Evolutionary conservation across 2,113 vertebrate species (phyloP).

Genomic region (Anser brachyrhynchus): DNA sequence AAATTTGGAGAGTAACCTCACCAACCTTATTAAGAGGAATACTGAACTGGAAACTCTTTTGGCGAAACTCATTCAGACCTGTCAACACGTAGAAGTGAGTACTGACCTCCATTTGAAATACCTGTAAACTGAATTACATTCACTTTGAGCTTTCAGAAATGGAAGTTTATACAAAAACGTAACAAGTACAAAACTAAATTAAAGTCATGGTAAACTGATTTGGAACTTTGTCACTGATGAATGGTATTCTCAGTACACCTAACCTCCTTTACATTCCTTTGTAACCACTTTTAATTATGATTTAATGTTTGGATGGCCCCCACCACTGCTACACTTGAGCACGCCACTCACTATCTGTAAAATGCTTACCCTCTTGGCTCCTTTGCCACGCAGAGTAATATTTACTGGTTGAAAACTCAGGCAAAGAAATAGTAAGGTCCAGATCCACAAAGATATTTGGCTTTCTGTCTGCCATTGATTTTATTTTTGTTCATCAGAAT

Average conservation of each 20-base stretch:
- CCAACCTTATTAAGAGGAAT: slow-evolving; percentile 97
- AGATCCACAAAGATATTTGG: neutral
- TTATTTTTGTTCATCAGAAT: neutral
- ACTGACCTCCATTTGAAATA: neutral
- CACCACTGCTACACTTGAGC: neutral
- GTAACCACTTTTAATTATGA: neutral
- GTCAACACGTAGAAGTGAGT: slow-evolving; percentile 97
- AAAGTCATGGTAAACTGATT: neutral
- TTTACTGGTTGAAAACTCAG: neutral
- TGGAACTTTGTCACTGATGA: neutral
- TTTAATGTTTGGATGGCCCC: neutral
- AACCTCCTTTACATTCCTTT: neutral
- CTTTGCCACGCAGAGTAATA: neutral
- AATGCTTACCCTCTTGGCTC: rapidly evolving
- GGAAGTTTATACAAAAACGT: neutral
- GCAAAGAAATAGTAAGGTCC: neutral
- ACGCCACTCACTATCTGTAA: neutral
- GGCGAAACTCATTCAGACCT: slow-evolving; percentile 98
- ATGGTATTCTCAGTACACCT: neutral
- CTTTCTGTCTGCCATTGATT: neutral
- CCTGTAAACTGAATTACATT: neutral
- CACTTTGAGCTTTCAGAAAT: neutral
- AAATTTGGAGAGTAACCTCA: slow-evolving; percentile 95
- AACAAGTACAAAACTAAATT: neutral
- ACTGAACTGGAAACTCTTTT: slow-evolving; percentile 96